Conservation (phyloP, 2,888 invertebrate genomes). For the Phrixothrix hirtus region DNA sequence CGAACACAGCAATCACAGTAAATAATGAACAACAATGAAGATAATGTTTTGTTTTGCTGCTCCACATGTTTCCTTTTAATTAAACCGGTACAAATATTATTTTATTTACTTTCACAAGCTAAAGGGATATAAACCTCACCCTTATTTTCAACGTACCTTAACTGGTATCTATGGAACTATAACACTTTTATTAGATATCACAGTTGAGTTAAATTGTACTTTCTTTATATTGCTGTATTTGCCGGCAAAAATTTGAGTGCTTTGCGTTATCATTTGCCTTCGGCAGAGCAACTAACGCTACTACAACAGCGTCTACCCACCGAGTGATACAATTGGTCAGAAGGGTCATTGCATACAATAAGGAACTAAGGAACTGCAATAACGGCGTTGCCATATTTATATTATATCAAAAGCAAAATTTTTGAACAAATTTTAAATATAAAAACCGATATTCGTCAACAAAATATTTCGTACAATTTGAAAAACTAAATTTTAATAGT, state of each 20-base stretch:
- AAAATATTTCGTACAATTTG: too few species aligned
- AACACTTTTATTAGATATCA: slow-evolving; percentile 16
- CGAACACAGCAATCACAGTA: slow-evolving; percentile 74
- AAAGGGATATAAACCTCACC: slow-evolving; percentile 1
- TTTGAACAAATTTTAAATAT: too few species aligned
- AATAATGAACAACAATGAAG: slow-evolving; percentile 78
- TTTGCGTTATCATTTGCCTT: slow-evolving; percentile 17
- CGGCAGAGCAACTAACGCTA: slow-evolving; percentile 29
- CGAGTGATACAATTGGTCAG: slow-evolving; percentile 22
- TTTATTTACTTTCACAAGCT: slow-evolving; percentile 33
- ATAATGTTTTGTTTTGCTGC: slow-evolving; percentile 75
- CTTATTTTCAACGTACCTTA: not conserved
- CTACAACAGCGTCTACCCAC: slow-evolving; percentile 21
- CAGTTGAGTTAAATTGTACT: slow-evolving; percentile 18
- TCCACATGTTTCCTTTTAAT: slow-evolving; percentile 49
- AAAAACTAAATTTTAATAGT: too few species aligned
- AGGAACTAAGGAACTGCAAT: slow-evolving; percentile 1
- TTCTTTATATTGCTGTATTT: slow-evolving; percentile 11
- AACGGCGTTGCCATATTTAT: slow-evolving; percentile 6
- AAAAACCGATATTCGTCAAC: too few species aligned
- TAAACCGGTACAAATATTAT: not conserved
- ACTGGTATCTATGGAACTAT: slow-evolving; percentile 4
- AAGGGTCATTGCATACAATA: slow-evolving; percentile 18
- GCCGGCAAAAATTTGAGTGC: slow-evolving; percentile 29
- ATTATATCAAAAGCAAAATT: not conserved